Conservation (phyloP, 2,888 invertebrate genomes). For the Crossocerus cetratus region DNA sequence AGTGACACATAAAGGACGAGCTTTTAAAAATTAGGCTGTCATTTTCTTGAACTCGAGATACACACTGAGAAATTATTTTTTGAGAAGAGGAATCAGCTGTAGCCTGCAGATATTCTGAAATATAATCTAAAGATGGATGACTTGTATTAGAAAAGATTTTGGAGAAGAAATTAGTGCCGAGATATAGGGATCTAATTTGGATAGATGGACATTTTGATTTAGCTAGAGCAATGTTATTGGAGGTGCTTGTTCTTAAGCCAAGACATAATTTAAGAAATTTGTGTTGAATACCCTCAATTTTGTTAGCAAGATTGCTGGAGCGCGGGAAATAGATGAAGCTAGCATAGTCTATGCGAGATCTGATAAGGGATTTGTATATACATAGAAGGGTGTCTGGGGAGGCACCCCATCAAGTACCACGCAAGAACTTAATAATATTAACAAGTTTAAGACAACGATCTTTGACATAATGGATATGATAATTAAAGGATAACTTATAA, state of each 20-base stretch:
- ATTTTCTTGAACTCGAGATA: too few species aligned
- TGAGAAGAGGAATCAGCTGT: background rate
- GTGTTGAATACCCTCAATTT: background rate
- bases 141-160: background rate
- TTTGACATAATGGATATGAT: background rate
- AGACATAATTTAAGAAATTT: background rate
- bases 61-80: background rate
- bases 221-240: background rate
- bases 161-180: background rate
- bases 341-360: background rate
- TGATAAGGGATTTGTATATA: background rate
- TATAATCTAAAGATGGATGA: background rate
- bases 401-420: background rate
- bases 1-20: background rate
- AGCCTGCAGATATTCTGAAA: background rate
- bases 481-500: background rate
- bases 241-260: background rate
- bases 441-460: background rate
- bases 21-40: background rate
- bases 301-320: background rate
- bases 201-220: too few species aligned
- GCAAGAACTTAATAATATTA: background rate
- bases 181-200: background rate
- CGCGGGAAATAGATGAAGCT: background rate
- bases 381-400: background rate